Evolutionary conservation across 1,140 invertebrate species (phyloP), one percentile per base, ranked within the genome.

Genomic region (Anagrus nilaparvatae): DNA sequence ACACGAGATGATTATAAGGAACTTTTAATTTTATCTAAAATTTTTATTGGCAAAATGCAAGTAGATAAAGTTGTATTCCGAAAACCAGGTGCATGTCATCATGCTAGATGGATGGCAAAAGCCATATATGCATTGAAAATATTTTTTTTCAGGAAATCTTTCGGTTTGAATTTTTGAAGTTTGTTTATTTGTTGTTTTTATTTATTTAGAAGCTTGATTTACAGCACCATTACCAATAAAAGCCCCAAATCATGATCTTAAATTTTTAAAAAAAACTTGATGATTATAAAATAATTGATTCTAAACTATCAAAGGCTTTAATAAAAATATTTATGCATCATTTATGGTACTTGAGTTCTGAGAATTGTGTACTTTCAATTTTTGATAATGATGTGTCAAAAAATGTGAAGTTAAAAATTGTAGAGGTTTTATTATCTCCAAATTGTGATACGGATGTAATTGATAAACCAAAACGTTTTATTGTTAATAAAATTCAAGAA

Each of bases 331-430:
- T 60, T 24, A 42, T 40, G 8, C 45, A 44, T 30, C 57, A 60
- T 51, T 46, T 63, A 35, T 61, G 55, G 53, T 61, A 58, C 40
- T 41, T 59, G n/a, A 53, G 41, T 18, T 43, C 51, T 35, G 54
- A 60, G 40, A 30, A 51, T 20, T 31, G 50, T 35, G 44, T 47
- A 27, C 46, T 61, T 31, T 46, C 51, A 20, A 45, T 60, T 51
- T 60, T 61, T 48, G 55, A 60, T 50, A 41, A 50, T 30, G 36
- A 51, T 38, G 46, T 61, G 38, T 23, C 43, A 33, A 29, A 40
- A 39, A 35, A 50, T 29, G 42, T 12, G 10, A 56, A 50, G 40
- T 42, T 49, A 35, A 50, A 47, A 47, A 54, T 53, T 43, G 44
- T 53, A 3, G 20, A 30, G 12, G 29, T 36, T 30, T 9, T 48